Conservation (phyloP, 2,888 invertebrate genomes). For the Toxonevra muliebris region DNA sequence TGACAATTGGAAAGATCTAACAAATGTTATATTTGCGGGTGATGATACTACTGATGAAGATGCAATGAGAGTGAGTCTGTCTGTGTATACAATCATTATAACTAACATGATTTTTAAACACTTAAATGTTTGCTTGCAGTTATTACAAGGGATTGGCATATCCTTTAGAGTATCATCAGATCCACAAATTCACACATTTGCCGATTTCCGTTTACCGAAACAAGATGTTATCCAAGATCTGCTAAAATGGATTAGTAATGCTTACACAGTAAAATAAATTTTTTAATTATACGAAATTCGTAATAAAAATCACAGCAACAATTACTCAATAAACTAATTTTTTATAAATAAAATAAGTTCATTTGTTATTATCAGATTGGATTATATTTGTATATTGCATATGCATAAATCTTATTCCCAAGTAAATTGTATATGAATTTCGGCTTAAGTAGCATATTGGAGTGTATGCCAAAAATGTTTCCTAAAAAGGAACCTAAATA, state of each 20-base stretch:
- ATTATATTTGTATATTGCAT: too few species aligned
- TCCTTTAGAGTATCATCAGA: constrained; percentile 78
- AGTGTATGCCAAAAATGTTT: too few species aligned
- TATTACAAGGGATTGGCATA: constrained; percentile 77
- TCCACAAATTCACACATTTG: constrained; percentile 74
- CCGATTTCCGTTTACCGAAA: constrained; percentile 75
- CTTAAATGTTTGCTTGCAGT: constrained; percentile 63
- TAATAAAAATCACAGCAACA: too few species aligned
- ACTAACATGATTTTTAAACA: constrained; percentile 12
- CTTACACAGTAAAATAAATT: constrained; percentile 37
- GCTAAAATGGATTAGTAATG: constrained; percentile 72
- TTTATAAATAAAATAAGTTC: too few species aligned
- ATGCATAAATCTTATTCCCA: too few species aligned
- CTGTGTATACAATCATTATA: not conserved
- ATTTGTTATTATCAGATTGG: too few species aligned
- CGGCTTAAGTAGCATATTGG: too few species aligned
- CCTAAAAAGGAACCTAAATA: too few species aligned
- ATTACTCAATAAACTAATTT: too few species aligned
- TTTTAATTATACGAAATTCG: too few species aligned
- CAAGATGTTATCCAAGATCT: constrained; percentile 77
- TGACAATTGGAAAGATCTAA: constrained; percentile 74
- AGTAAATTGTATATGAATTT: too few species aligned
- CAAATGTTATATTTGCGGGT: constrained; percentile 83
- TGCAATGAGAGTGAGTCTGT: constrained; percentile 78
- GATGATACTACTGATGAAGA: constrained; percentile 91